These are phyloP conservation scores for Crocidura indochinensis DNA, from an alignment of 2,797 vertebrate species.

Conservation along the genomic window DNA sequence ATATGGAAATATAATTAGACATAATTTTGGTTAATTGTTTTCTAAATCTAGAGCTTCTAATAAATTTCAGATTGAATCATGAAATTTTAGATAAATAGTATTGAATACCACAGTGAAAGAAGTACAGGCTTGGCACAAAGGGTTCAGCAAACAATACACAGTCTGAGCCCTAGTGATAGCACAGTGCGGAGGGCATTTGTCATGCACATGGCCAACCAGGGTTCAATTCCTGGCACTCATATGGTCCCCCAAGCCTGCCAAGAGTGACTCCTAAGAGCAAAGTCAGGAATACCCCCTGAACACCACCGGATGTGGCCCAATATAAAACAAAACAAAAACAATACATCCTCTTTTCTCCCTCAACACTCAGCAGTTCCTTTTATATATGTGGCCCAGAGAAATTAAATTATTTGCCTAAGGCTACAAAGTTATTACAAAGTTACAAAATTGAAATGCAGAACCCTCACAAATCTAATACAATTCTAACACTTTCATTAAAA, in stretches of 20 bases:
- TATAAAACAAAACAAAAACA: background rate
- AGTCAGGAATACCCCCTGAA: too few relatives aligned
- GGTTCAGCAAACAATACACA: background rate
- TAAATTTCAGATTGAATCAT: constrained; percentile 37
- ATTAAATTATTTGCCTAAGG: constrained; percentile 19
- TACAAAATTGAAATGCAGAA: background rate
- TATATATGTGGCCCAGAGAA: constrained; percentile 28
- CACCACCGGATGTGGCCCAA: too few relatives aligned
- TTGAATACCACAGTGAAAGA: constrained; percentile 19
- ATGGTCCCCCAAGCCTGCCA: too few relatives aligned
- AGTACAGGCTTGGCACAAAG: constrained; percentile 8
- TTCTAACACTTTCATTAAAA: background rate
- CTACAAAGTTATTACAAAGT: constrained; percentile 20
- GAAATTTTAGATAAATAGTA: constrained; percentile 19
- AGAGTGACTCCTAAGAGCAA: too few relatives aligned
- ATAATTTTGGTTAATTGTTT: constrained; percentile 54
- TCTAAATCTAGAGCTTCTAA: constrained; percentile 30
- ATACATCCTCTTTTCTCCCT: background rate
- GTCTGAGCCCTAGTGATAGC: background rate
- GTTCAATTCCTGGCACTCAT: too few relatives aligned
- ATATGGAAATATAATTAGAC: background rate
- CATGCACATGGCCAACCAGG: too few relatives aligned
- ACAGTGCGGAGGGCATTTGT: too few relatives aligned
- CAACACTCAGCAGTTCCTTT: background rate
- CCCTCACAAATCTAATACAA: background rate